These are phyloP conservation scores for Azorinus chamasolen DNA, from an alignment of 2,888 invertebrate species.

Conservation along the genomic window DNA sequence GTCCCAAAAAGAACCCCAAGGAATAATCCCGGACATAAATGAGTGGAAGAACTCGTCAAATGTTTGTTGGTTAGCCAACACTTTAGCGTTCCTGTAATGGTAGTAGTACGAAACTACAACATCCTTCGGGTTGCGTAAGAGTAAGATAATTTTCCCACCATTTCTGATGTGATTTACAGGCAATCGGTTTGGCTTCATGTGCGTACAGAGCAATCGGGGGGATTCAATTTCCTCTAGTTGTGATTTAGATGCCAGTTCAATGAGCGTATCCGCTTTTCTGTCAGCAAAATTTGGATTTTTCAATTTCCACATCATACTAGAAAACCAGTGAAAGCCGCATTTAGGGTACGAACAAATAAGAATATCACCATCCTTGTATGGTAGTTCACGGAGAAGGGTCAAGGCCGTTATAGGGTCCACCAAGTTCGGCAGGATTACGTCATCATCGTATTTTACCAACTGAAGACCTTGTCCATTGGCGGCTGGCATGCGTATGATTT, in stretches of 20 bases:
- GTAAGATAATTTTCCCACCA: neutral
- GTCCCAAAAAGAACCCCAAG: neutral
- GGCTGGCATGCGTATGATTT: too few species aligned
- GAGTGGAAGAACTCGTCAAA: neutral
- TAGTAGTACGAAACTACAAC: neutral
- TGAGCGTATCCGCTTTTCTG: neutral
- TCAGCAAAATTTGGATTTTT: neutral
- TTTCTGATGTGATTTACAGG: neutral
- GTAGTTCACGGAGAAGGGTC: neutral
- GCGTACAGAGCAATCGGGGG: neutral
- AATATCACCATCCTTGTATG: slow-evolving; percentile 1
- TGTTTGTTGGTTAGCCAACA: neutral
- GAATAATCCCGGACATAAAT: neutral
- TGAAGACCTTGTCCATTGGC: too few species aligned
- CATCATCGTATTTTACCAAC: too few species aligned
- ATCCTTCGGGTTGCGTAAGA: slow-evolving; percentile 3
- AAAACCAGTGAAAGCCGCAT: neutral
- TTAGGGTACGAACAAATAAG: slow-evolving; percentile 6
- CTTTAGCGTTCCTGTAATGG: neutral
- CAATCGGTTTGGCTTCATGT: neutral
- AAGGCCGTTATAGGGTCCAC: neutral
- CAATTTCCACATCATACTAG: neutral
- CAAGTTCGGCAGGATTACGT: neutral
- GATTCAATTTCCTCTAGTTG: neutral
- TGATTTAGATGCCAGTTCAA: neutral